Conservation (phyloP, 30 jellyfish, hydroid and myxozoan species). For the Aurelia aurita region DNA sequence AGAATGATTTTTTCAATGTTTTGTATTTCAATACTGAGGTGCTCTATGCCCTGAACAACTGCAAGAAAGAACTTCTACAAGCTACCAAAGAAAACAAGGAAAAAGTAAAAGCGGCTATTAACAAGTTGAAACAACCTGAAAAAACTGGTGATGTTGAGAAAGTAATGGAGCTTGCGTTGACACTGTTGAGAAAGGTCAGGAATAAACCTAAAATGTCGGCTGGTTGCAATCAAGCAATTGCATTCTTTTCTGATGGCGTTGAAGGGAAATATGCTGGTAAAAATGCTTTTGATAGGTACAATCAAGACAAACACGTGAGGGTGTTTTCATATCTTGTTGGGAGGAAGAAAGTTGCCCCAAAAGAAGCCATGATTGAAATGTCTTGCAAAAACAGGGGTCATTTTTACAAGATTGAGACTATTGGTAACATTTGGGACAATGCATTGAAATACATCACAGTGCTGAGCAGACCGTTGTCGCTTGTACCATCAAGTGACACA, state of each 20-base stretch:
- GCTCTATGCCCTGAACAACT: constrained; percentile 22
- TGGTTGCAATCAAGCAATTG: constrained; percentile 80
- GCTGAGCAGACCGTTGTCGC: constrained; percentile 76
- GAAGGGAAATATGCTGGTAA: constrained; percentile 67
- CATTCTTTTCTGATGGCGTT: constrained; percentile 74
- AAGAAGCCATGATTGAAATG: constrained; percentile 83
- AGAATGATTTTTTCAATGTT: constrained; percentile 89
- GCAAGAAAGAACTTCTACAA: constrained; percentile 66
- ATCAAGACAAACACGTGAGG: constrained; percentile 71
- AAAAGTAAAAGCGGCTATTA: constrained; percentile 54
- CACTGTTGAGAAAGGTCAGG: constrained; percentile 46
- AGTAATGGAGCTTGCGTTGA: constrained; percentile 75
- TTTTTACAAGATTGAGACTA: constrained; percentile 73
- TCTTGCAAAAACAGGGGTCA: constrained; percentile 88
- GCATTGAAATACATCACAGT: constrained; percentile 71
- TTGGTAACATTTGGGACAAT: constrained; percentile 86
- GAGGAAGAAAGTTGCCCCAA: constrained; percentile 81
- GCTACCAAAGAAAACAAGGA: constrained; percentile 92
- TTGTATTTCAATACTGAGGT: constrained; percentile 42
- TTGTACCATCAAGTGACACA: constrained; percentile 59
- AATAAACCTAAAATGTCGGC: constrained; percentile 47
- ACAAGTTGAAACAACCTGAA: constrained; percentile 41
- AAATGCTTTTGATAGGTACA: constrained; percentile 33
- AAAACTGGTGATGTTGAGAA: constrained; percentile 59
- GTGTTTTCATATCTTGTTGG: constrained; percentile 93